Conservation (phyloP, 2,888 invertebrate genomes). For the Calameuta idolon region DNA sequence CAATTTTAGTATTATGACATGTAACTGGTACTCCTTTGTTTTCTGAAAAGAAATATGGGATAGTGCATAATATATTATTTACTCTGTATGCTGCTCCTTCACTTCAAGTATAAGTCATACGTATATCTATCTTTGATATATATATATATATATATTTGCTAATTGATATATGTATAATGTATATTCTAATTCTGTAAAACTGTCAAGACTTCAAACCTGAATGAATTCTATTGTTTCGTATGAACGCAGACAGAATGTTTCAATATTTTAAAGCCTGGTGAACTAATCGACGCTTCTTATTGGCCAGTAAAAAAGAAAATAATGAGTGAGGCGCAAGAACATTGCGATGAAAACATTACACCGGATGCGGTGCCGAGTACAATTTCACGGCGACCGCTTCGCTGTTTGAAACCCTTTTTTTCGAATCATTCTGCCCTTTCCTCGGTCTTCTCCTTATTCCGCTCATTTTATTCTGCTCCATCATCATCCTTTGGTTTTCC, state of each 20-base stretch:
- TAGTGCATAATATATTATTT: no score
- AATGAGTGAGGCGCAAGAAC: constrained; percentile 20
- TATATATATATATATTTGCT: no score
- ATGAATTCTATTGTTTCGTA: neutral
- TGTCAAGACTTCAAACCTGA: neutral
- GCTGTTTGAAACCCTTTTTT: neutral
- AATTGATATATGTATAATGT: no score
- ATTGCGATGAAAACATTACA: constrained; percentile 26
- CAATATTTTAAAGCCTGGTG: neutral
- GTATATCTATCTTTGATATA: no score
- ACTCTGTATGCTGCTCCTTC: no score
- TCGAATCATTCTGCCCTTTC: neutral
- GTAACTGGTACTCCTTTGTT: no score
- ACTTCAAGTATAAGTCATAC: no score
- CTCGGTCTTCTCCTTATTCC: neutral
- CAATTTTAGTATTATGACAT: no score
- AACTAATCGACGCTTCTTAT: neutral
- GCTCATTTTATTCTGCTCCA: neutral
- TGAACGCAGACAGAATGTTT: neutral
- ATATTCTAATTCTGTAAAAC: neutral
- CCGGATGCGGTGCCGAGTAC: constrained; percentile 15
- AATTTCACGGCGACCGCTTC: constrained; percentile 3
- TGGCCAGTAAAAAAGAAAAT: neutral
- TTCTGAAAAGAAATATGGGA: no score
- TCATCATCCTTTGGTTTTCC: neutral